These are phyloP conservation scores for Opisthocomus hoazin DNA, from an alignment of 2,113 vertebrate genomes.

Conservation along the genomic window DNA sequence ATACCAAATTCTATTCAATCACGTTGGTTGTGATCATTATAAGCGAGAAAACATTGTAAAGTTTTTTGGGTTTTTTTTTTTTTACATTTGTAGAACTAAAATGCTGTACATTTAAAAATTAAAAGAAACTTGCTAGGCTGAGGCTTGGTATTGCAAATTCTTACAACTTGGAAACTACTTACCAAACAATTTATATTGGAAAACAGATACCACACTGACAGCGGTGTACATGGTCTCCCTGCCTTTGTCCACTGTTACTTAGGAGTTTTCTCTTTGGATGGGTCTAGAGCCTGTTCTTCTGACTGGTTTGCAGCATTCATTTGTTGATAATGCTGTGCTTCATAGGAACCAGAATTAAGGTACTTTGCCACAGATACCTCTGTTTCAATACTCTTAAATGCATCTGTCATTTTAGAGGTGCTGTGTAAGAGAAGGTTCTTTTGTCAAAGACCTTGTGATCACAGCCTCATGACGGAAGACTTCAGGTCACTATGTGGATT, in stretches of 20 bases:
- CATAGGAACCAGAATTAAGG: background rate
- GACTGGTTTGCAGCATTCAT: background rate
- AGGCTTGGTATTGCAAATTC: conserved; percentile 64
- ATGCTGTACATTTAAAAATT: conserved; percentile 65
- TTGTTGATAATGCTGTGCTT: background rate
- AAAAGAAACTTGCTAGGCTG: conserved; percentile 65
- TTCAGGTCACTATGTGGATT: background rate
- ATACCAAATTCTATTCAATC: conserved; percentile 39
- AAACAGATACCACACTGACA: background rate
- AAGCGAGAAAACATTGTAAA: conserved; percentile 34
- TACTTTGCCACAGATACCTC: background rate
- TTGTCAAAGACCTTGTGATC: background rate
- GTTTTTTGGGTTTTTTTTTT: background rate
- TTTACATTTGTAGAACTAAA: conserved; percentile 65
- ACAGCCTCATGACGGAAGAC: background rate
- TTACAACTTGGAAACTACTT: conserved; percentile 5
- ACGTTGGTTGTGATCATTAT: conserved; percentile 15
- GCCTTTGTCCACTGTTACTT: background rate
- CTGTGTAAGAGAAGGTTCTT: background rate
- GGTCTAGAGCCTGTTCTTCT: background rate
- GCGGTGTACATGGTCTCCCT: background rate
- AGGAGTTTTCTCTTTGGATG: background rate
- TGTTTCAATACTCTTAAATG: background rate
- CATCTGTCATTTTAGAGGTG: background rate
- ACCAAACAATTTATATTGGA: background rate